Base-by-base conservation (phyloP, 2,888 invertebrate species). In the Neoascia interrupta region DNA sequence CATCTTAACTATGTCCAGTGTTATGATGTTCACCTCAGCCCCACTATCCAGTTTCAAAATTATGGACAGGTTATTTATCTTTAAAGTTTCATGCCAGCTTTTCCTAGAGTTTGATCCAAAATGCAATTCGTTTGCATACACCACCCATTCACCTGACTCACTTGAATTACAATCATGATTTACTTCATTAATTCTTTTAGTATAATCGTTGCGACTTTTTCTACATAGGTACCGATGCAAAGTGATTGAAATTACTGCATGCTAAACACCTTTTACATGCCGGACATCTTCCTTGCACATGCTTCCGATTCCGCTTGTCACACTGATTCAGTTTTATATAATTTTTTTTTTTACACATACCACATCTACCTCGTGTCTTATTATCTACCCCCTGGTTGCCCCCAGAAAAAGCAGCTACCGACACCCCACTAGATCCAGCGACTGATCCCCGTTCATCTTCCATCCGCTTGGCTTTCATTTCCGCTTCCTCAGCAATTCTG, bases 181-280 rank as follows among this genome's bases (percentile, higher is more conserved):
- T 19, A 41, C 58, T 39, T 58, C 41, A 43, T 58, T 49, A 5
- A 68, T 28, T 45, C 26, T 54, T 26, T 28, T 47, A 18, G 15
- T n/a, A 36, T 53, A 10, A 15, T 19, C 3, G 8, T 6, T n/a
- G n/a, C n/a, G n/a, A n/a, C n/a, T n/a, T n/a, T n/a, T n/a, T n/a
- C n/a, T n/a, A n/a, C n/a, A n/a, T n/a, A n/a, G n/a, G n/a, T n/a
- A n/a, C n/a, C n/a, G n/a, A 60, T 45, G 43, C 34, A 58, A 34
- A 43, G 23, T 58, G 43, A 45, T 43, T 45, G 5, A 47, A 36
- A 11, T 39, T 47, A 19, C 43, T 36, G 13, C 51, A 43, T 5
- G 43, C 31, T 34, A 53, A 23, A 45, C 54, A 66, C 47, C 45
- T 68, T 37, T 68, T 68, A 37, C 54, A 43, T 0, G 47, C 56